A percentile compares a stretch with the other conserved stretches of the same genome.
Evolutionary conservation across 1,140 invertebrate species (phyloP).

Genomic region (Antheraea pernyi): DNA sequence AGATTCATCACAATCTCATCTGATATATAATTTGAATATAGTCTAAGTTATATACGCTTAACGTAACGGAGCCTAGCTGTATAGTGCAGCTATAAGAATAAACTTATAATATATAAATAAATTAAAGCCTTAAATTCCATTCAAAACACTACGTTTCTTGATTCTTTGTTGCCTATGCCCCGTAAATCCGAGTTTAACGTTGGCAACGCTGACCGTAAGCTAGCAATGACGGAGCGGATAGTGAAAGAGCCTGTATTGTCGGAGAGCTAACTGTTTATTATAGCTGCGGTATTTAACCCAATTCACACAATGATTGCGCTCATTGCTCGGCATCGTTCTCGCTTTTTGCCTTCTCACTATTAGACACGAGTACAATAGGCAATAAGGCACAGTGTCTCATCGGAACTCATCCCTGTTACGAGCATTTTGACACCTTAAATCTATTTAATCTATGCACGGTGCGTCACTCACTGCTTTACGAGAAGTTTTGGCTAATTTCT

Average conservation of each 20-base stretch:
- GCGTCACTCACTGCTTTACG: no score
- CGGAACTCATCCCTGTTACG: background rate
- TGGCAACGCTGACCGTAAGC: background rate
- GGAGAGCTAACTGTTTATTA: background rate
- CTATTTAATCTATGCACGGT: no score
- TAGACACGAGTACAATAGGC: background rate
- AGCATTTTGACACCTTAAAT: background rate
- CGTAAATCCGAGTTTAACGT: background rate
- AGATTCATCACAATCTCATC: no score
- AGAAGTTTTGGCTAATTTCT: no score
- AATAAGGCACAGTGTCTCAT: background rate
- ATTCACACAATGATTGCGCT: background rate
- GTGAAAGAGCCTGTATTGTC: background rate
- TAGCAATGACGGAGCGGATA: background rate
- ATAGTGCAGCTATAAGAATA: no score
- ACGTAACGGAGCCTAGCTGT: no score
- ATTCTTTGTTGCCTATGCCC: no score
- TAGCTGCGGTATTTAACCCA: background rate
- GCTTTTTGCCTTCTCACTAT: background rate
- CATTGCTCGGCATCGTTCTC: background rate
- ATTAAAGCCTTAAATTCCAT: background rate
- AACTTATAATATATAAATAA: background rate
- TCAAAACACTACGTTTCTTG: no score
- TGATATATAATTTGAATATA: no score
- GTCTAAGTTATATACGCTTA: no score